phyloP scores from a whole-genome alignment of 1,140 invertebrate genomes.

The Rhyacophila brunnea region DNA sequence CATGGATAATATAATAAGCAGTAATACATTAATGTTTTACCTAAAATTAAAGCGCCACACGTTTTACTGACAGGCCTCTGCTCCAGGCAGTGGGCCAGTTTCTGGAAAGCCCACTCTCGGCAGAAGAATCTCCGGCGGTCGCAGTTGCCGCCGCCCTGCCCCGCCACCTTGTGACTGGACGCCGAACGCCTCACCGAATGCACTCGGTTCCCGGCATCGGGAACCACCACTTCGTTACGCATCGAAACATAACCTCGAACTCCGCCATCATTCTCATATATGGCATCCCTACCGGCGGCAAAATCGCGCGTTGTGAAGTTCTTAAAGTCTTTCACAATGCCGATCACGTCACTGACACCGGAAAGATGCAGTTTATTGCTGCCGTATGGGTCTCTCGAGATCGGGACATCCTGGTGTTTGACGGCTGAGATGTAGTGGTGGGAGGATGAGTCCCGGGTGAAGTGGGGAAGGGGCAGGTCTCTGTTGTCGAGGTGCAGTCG shows the following conservation, averaged over 20 bases:
- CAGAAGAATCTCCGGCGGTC: constrained; percentile 49
- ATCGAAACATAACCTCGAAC: constrained; percentile 18
- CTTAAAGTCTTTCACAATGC: too few relatives aligned
- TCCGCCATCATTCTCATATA: constrained; percentile 34
- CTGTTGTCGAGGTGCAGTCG: too few relatives aligned
- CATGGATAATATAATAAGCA: background rate
- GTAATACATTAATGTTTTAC: constrained; percentile 31
- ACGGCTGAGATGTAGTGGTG: too few relatives aligned
- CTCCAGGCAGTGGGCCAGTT: constrained; percentile 88
- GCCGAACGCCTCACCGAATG: constrained; percentile 48
- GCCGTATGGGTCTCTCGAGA: too few relatives aligned
- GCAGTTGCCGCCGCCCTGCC: constrained; percentile 39
- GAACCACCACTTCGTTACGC: constrained; percentile 29
- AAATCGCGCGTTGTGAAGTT: constrained; percentile 16
- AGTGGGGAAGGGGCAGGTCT: too few relatives aligned
- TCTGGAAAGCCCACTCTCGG: constrained; percentile 93
- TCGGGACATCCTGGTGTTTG: too few relatives aligned
- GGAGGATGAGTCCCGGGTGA: too few relatives aligned
- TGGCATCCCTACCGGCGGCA: constrained; percentile 23
- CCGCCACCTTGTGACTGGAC: constrained; percentile 43
- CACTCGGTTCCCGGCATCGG: constrained; percentile 38
- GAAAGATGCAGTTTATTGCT: too few relatives aligned
- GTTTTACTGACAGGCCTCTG: constrained; percentile 73
- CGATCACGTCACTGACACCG: too few relatives aligned
- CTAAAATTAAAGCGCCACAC: constrained; percentile 80